These are phyloP conservation scores for Microtus oregoni DNA, from an alignment of 2,113 vertebrate species.

Conservation along the genomic window DNA sequence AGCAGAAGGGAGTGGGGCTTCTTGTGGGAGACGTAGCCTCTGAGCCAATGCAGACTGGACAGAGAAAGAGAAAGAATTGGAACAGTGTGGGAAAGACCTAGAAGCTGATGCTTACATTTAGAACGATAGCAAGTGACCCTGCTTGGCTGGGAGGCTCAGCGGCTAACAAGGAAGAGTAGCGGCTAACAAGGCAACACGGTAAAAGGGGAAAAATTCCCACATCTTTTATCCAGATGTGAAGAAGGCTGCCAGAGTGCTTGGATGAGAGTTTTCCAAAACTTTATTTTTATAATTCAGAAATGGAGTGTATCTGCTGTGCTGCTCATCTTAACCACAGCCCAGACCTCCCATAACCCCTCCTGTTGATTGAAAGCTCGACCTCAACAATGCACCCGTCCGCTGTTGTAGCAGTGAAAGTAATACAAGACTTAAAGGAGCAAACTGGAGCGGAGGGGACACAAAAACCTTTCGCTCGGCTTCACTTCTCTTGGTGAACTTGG, in stretches of 20 bases:
- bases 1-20: not conserved
- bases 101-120: not conserved
- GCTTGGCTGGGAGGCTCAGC: slow-evolving; percentile 14
- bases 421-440: not conserved
- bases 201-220: slow-evolving; percentile 51
- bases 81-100: not conserved
- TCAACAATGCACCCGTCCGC: not conserved
- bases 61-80: not conserved
- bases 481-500: not conserved
- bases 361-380: slow-evolving; percentile 56
- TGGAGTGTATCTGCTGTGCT: slow-evolving; percentile 59
- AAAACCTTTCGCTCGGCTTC: not conserved
- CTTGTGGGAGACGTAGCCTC: not conserved
- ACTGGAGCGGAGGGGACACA: not conserved
- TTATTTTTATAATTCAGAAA: slow-evolving; percentile 74
- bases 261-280: slow-evolving; percentile 73
- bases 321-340: slow-evolving; percentile 49
- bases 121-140: not conserved
- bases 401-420: not conserved
- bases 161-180: slow-evolving; percentile 6
- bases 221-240: slow-evolving; percentile 79
- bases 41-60: not conserved
- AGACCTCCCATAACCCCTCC: slow-evolving; percentile 46
- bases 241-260: slow-evolving; percentile 69
- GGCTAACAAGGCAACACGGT: slow-evolving; percentile 68